Evolutionary conservation across 2,113 vertebrate species (phyloP), one percentile per base, ranked within the genome.

Genomic region (Seriola dumerili): DNA sequence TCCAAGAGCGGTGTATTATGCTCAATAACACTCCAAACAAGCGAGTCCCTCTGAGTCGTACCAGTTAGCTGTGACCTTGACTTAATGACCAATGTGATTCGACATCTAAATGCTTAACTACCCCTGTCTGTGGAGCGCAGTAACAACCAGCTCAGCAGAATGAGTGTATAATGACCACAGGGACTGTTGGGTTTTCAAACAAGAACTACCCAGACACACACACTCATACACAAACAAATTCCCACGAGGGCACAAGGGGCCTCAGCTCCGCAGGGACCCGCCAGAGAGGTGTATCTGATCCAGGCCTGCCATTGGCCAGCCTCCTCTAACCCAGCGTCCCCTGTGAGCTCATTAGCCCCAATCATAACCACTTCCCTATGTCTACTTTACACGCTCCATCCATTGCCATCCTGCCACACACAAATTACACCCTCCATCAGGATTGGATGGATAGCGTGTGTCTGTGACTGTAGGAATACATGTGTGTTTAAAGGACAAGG

Each of bases 281-380:
- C 66, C 68, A 34, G 79, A 81, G 85, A 84, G 46, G 40, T 69
- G 86, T 65, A 85, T 84, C 57, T 48, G 76, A 89, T 69, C 76
- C 76, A 57, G 21, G 64, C 29, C 54, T 54, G 19, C 80, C 63
- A 90, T 89, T 88, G 87, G 87, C 81, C 80, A 23, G 84, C 77
- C 76, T 55, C 64, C 80, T 78, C 68, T 62, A 67, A 86, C 76
- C 59, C 71, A 40, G 75, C 9, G 57, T 94, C 92, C 94, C 92
- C 76, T 88, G 93, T 94, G 94, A 93, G 92, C 94, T 94, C 93
- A 94, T 94, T 94, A 94, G 90, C 91, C 89, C 88, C 90, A 82
- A 94, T 94, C 92, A 93, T 91, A 87, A 87, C 92, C 89, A 90
- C 93, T 92, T 91, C 89, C 85, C 85, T 85, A 82, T 80, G 78